phyloP scores from a whole-genome alignment of 2,888 invertebrate genomes.

The Merodon equestris region DNA sequence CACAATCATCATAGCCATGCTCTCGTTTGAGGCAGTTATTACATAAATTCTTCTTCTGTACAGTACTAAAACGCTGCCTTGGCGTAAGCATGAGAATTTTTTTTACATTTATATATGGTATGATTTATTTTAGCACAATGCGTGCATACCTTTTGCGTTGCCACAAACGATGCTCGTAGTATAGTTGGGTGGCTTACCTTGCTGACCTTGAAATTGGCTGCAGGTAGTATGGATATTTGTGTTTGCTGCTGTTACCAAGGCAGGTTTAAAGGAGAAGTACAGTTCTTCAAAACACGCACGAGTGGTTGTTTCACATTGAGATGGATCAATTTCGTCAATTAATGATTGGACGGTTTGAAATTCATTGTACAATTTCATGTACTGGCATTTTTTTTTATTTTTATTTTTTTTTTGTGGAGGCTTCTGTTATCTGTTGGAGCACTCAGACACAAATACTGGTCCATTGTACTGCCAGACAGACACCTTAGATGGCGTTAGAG shows the following conservation, averaged over 20 bases:
- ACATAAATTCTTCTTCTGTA: not conserved
- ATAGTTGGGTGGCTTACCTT: not conserved
- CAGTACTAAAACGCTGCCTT: constrained; percentile 4
- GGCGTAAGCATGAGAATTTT: not conserved
- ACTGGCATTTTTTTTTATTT: no score
- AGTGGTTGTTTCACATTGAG: constrained; percentile 4
- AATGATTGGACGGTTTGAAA: no score
- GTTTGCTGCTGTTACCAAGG: not conserved
- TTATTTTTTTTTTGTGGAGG: no score
- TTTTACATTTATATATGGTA: not conserved
- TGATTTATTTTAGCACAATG: not conserved
- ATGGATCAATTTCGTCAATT: constrained; percentile 7
- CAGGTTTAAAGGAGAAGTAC: constrained; percentile 10
- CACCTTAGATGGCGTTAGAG: no score
- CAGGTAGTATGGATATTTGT: no score
- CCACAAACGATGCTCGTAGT: not conserved
- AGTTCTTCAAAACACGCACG: constrained; percentile 17
- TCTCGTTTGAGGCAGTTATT: constrained; percentile 8
- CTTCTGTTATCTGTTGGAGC: no score
- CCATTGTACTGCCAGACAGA: no score
- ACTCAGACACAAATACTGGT: no score
- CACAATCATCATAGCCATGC: not conserved
- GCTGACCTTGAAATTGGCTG: not conserved
- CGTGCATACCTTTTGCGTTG: no score
- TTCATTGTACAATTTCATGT: not conserved